A percentile compares a stretch with the other conserved stretches of the same genome.
phyloP scores from a whole-genome alignment of 2,888 invertebrate genomes.

The Teinopalpus imperialis region DNA sequence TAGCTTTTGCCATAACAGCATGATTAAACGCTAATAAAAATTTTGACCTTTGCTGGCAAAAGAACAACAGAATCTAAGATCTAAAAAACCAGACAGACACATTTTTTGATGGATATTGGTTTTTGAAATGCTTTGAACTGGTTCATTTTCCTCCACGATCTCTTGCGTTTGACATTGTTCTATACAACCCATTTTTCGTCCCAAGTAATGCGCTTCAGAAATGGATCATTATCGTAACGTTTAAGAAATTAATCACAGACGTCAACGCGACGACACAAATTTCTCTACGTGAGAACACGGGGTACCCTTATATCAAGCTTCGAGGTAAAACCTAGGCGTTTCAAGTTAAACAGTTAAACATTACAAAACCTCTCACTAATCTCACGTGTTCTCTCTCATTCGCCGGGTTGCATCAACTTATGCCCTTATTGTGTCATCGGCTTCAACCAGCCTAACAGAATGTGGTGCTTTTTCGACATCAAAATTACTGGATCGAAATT shows the following conservation, averaged over 20 bases:
- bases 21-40: too few species aligned
- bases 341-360: too few species aligned
- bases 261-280: conserved; percentile 6
- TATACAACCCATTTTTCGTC: neutral
- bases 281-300: conserved; percentile 5
- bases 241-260: conserved; percentile 1
- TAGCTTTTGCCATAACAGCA: too few species aligned
- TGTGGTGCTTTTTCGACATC: too few species aligned
- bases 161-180: conserved; percentile 25
- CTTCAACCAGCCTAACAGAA: too few species aligned
- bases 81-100: neutral
- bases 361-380: too few species aligned
- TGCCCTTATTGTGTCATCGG: too few species aligned
- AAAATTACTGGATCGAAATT: too few species aligned
- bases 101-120: conserved; percentile 28
- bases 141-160: conserved; percentile 34
- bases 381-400: too few species aligned
- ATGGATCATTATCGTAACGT: conserved; percentile 21
- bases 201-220: neutral
- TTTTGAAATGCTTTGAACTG: conserved; percentile 27
- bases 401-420: too few species aligned
- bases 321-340: neutral
- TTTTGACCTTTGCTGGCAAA: too few species aligned
- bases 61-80: too few species aligned
- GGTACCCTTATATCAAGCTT: conserved; percentile 7